Evolutionary conservation across 2,888 invertebrate genomes (phyloP), one percentile per base, ranked within the genome.

Genomic region (Cheilosia vernalis): DNA sequence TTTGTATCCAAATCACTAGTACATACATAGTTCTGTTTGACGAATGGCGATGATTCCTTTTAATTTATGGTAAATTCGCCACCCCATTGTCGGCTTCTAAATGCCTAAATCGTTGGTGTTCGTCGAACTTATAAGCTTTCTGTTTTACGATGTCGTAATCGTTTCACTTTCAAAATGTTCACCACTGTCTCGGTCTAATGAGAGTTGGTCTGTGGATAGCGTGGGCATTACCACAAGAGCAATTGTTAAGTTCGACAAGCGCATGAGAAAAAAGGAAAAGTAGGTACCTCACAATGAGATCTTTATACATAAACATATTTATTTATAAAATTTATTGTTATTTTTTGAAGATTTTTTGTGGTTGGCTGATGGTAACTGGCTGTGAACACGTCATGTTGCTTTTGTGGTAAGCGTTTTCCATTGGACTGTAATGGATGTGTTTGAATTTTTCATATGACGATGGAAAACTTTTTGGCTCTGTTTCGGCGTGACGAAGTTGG

Each of bases 71-170:
- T 30, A 37, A 64, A 44, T 51, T 55, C 40, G 74, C 30, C 47
- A 53, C 60, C 33, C 60, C 13, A 51, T 77, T 69, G 53, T 76
- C 21, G 37, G 42, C 19, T 4, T 21, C 51, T 67, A 53, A 77
- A 51, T 67, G 69, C 44, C 51, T 77, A 60, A 67, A 60, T 67
- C 69, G 55, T 61, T 61, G 9, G 27, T 53, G 21, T 64, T 56
- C 55, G 27, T 15, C 24, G 13, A 61, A 37, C n/a, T 72, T 56
- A 21, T 64, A 37, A 51, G 19, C 5, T 64, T 19, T 2, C 27
- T 9, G 55, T n/a, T 30, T 47, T 47, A 51, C 13, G 42, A 53
- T 77, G 60, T 60, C 60, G 60, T 49, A 77, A 77, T 77, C 51
- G 42, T 33, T 76, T 76, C 27, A 17, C 19, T 76, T 67, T 60